Percentiles rank a stretch among this genome's conserved stretches.
Conservation (phyloP, 2,888 invertebrate species). For the Panopea generosa region DNA sequence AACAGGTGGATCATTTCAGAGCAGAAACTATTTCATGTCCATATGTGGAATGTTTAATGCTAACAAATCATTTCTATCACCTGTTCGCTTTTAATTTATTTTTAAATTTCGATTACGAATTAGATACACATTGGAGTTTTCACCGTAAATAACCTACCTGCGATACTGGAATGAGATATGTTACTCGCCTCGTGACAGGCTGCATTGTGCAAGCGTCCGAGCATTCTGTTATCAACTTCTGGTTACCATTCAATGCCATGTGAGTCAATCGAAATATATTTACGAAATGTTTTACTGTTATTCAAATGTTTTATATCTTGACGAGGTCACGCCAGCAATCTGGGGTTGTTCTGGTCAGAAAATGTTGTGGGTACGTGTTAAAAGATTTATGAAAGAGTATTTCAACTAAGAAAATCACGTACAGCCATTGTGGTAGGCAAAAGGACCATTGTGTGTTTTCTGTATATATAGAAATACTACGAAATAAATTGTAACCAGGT, state of each 20-base stretch:
- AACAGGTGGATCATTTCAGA: too few species aligned
- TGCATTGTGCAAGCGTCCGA: conserved; percentile 35
- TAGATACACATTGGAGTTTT: conserved; percentile 36
- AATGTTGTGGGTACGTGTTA: not conserved
- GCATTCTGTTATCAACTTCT: conserved; percentile 20
- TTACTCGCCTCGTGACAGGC: conserved; percentile 39
- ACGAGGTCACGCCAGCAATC: not conserved
- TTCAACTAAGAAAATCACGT: too few species aligned
- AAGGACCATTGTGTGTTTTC: too few species aligned
- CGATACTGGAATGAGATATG: conserved; percentile 30
- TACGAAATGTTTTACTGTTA: conserved; percentile 36
- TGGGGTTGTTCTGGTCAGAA: not conserved
- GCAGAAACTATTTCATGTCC: conserved; percentile 44
- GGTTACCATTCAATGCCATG: conserved; percentile 28
- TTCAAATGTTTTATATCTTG: conserved; percentile 24
- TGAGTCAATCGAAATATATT: conserved; percentile 61
- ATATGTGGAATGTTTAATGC: conserved; percentile 41
- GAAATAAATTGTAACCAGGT: too few species aligned
- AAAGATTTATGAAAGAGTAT: not conserved
- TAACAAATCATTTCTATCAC: conserved; percentile 50
- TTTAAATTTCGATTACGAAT: conserved; percentile 62
- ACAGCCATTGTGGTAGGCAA: too few species aligned
- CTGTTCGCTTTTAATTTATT: conserved; percentile 58
- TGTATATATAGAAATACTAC: too few species aligned
- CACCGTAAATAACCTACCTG: conserved; percentile 44